Percentiles rank a stretch among this genome's conserved stretches.
These are phyloP conservation scores for Drosophila nr. medialis DNA, from an alignment of 2,888 invertebrate genomes.

Conservation along the genomic window DNA sequence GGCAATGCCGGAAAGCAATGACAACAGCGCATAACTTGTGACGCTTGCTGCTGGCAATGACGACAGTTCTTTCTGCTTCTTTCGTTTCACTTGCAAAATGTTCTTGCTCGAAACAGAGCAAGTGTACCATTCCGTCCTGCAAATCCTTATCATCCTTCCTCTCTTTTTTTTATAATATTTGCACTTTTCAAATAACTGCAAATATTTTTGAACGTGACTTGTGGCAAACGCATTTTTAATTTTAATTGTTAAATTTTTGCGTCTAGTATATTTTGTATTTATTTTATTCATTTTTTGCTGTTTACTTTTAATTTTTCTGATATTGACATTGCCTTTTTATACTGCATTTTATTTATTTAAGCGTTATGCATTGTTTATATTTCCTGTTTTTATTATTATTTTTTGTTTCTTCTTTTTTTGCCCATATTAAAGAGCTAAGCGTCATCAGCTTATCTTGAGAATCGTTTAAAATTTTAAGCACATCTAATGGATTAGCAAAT, in stretches of 20 bases:
- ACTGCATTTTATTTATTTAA: slow-evolving; percentile 30
- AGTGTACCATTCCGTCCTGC: slow-evolving; percentile 39
- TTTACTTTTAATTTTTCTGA: background rate
- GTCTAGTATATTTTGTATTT: slow-evolving; percentile 1
- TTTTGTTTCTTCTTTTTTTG: background rate
- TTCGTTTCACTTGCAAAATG: slow-evolving; percentile 43
- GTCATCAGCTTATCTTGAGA: slow-evolving; percentile 55
- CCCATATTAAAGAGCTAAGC: slow-evolving; percentile 9
- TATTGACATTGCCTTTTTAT: slow-evolving; percentile 30
- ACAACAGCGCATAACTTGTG: slow-evolving; percentile 58
- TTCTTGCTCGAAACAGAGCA: slow-evolving; percentile 59
- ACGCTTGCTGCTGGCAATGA: slow-evolving; percentile 66
- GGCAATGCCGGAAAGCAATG: slow-evolving; percentile 75
- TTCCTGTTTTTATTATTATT: slow-evolving; percentile 58
- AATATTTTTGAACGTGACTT: slow-evolving; percentile 63
- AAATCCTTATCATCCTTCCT: background rate
- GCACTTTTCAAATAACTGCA: slow-evolving; percentile 62
- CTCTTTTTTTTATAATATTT: slow-evolving; percentile 45
- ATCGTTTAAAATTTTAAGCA: slow-evolving; percentile 50
- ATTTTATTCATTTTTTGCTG: slow-evolving; percentile 18
- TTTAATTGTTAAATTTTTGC: slow-evolving; percentile 33
- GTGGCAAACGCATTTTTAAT: slow-evolving; percentile 55
- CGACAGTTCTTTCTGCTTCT: slow-evolving; percentile 44
- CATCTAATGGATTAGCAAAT: slow-evolving; percentile 55
- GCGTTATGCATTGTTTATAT: slow-evolving; percentile 63